A percentile compares a stretch with the other conserved stretches of the same genome.
Conservation (phyloP, 2,888 invertebrate genomes). For the Eupithecia exiguata region DNA sequence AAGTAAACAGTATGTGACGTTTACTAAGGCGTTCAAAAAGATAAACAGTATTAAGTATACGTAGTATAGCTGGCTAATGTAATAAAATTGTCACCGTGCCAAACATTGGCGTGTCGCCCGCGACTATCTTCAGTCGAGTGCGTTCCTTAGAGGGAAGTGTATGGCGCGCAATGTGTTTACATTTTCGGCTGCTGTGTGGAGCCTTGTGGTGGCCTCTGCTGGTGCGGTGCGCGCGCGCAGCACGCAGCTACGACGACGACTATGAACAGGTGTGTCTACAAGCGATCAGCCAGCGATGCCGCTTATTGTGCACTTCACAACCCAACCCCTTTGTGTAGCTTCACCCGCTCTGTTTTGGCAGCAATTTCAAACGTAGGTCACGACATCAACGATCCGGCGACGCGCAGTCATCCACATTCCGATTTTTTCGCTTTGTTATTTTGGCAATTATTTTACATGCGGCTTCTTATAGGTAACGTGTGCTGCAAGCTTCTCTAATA, state of each 20-base stretch:
- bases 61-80: slow-evolving; percentile 55
- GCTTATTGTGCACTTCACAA: slow-evolving; percentile 69
- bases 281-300: slow-evolving; percentile 58
- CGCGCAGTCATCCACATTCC: slow-evolving; percentile 71
- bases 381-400: slow-evolving; percentile 55
- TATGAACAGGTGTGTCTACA: slow-evolving; percentile 78
- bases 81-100: slow-evolving; percentile 81
- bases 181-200: slow-evolving; percentile 80
- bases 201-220: slow-evolving; percentile 82
- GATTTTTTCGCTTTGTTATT: slow-evolving; percentile 73
- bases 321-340: slow-evolving; percentile 67
- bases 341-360: slow-evolving; percentile 69
- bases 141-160: slow-evolving; percentile 80
- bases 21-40: slow-evolving; percentile 68
- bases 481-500: slow-evolving; percentile 68
- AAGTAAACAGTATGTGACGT: slow-evolving; percentile 51
- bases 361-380: slow-evolving; percentile 57
- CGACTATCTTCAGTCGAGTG: slow-evolving; percentile 80
- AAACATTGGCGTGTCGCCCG: slow-evolving; percentile 71
- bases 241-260: slow-evolving; percentile 76
- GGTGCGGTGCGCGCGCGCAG: slow-evolving; percentile 75
- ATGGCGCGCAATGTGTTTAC: slow-evolving; percentile 82
- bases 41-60: slow-evolving; percentile 59
- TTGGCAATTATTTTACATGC: slow-evolving; percentile 61
- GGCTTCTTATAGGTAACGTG: slow-evolving; percentile 71